These are phyloP conservation scores for Thamnophis sirtalis DNA, from an alignment of 2,113 vertebrate genomes.

Conservation along the genomic window DNA sequence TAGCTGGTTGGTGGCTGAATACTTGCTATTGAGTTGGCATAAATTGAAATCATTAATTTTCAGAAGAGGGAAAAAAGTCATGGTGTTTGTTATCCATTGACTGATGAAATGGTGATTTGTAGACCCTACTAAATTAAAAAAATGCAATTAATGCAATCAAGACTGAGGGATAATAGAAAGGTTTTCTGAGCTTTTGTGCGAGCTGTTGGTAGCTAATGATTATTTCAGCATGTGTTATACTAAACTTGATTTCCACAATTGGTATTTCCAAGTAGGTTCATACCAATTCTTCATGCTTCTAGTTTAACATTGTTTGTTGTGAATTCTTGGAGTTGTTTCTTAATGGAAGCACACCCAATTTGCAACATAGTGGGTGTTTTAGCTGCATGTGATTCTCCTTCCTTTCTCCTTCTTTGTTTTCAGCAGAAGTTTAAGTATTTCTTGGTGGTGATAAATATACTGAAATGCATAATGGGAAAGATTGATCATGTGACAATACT, in stretches of 20 bases:
- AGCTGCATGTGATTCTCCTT: not conserved
- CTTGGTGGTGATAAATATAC: not conserved
- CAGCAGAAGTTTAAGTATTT: not conserved
- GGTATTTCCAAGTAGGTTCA: not conserved
- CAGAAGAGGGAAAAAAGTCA: conserved; percentile 53
- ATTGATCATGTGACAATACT: not conserved
- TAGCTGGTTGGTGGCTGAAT: conserved; percentile 75
- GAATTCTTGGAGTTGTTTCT: not conserved
- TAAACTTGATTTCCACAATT: not conserved
- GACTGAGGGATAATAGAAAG: conserved; percentile 46
- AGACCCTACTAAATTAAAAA: conserved; percentile 57
- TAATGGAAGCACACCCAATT: conserved; percentile 4
- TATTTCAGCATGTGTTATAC: conserved; percentile 5
- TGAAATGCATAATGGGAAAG: not conserved
- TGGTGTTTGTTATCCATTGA: conserved; percentile 59
- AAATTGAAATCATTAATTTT: conserved; percentile 76
- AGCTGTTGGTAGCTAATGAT: conserved; percentile 43
- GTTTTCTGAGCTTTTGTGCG: conserved; percentile 40
- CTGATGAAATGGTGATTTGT: conserved; percentile 68
- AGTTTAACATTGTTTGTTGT: not conserved
- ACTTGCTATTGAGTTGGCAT: conserved; percentile 68
- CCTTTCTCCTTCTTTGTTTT: conserved; percentile 22
- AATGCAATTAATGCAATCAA: conserved; percentile 64
- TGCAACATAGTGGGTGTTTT: conserved; percentile 33
- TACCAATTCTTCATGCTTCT: not conserved